phyloP scores from a whole-genome alignment of 2,888 invertebrate genomes.

The Lasioglossum marginatum region DNA sequence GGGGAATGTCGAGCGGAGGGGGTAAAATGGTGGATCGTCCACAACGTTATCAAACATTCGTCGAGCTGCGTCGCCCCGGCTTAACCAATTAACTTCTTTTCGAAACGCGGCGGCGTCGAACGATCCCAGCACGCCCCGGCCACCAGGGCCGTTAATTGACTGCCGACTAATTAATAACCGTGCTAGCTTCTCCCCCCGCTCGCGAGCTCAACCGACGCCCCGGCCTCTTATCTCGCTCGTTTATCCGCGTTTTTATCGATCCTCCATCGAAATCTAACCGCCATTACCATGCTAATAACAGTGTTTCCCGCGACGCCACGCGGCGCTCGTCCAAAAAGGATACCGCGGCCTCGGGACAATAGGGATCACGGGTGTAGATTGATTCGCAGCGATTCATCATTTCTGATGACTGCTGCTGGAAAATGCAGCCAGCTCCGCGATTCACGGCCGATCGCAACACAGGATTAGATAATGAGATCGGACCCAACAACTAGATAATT shows the following conservation, averaged over 20 bases:
- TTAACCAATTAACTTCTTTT: slow-evolving; percentile 66
- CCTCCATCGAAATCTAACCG: slow-evolving; percentile 53
- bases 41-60: slow-evolving; percentile 58
- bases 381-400: slow-evolving; percentile 19
- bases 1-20: neutral
- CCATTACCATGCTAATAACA: slow-evolving; percentile 55
- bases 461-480: slow-evolving; percentile 5
- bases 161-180: slow-evolving; percentile 69
- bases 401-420: neutral
- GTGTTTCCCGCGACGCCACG: slow-evolving; percentile 12
- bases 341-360: slow-evolving; percentile 16
- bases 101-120: slow-evolving; percentile 25
- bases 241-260: slow-evolving; percentile 56
- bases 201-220: slow-evolving; percentile 12
- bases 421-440: neutral
- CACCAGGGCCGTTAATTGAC: slow-evolving; percentile 58
- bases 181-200: neutral
- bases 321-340: slow-evolving; percentile 10
- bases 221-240: slow-evolving; percentile 52
- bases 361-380: neutral
- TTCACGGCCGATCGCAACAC: neutral
- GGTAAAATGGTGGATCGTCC: neutral
- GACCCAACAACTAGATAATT: neutral
- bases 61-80: slow-evolving; percentile 39
- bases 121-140: slow-evolving; percentile 31